phyloP scores from a whole-genome alignment of 2,888 invertebrate genomes.

The Hofmannophila pseudospretella region DNA sequence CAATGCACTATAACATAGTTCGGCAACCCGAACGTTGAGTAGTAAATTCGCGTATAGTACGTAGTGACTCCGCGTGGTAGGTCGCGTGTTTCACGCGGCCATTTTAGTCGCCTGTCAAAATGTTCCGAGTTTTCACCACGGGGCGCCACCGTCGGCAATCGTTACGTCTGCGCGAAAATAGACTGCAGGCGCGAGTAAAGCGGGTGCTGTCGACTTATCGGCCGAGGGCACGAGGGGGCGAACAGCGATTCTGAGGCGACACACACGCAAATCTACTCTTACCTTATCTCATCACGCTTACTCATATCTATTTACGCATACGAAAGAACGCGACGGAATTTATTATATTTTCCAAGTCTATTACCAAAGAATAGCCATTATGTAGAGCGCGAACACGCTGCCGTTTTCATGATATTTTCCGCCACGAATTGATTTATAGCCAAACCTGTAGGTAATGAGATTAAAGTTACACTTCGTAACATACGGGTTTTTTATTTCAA shows the following conservation, averaged over 20 bases:
- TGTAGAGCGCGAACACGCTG: conserved; percentile 1
- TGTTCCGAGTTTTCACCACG: conserved; percentile 45
- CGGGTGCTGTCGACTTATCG: background rate
- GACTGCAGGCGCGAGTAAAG: conserved; percentile 16
- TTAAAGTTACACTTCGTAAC: conserved; percentile 56
- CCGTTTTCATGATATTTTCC: conserved; percentile 36
- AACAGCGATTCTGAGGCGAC: background rate
- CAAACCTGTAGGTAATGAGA: conserved; percentile 68
- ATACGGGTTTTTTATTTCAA: conserved; percentile 26
- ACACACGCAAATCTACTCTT: no score
- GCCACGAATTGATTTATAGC: conserved; percentile 63
- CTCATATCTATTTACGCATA: no score
- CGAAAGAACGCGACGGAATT: no score
- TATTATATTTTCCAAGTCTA: no score
- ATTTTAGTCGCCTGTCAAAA: conserved; percentile 71
- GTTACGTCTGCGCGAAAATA: conserved; percentile 69
- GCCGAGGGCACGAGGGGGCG: background rate
- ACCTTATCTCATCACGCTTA: no score
- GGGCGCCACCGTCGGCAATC: conserved; percentile 53
- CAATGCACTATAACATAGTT: conserved; percentile 64
- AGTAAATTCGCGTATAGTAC: conserved; percentile 62
- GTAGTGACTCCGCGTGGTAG: conserved; percentile 58
- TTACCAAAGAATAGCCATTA: no score
- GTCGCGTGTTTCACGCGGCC: conserved; percentile 73
- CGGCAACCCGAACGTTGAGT: conserved; percentile 48